Conservation (phyloP, 2,797 vertebrate species). For the Tenualosa ilisha region DNA sequence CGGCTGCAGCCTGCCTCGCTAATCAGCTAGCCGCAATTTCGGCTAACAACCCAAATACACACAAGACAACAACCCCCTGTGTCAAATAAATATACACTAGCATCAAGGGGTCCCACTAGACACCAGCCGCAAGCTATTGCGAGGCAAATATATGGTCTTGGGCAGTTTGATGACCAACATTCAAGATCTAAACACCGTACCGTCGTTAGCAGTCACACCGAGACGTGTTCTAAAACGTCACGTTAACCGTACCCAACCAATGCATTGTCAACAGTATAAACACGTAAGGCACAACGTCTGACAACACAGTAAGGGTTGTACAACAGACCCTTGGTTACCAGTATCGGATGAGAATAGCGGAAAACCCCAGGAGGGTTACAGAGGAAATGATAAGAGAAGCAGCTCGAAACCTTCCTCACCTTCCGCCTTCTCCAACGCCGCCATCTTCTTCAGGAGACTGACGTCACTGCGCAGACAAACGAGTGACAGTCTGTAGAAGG, state of each 20-base stretch:
- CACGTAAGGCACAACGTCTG: not conserved
- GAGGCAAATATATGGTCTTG: not conserved
- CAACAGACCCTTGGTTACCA: not conserved
- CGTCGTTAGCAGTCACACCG: constrained; percentile 1
- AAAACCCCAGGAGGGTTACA: not conserved
- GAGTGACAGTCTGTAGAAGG: constrained; percentile 21
- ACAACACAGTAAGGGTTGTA: not conserved
- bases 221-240: not conserved
- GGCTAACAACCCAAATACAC: not conserved
- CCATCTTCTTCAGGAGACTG: constrained; percentile 71
- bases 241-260: not conserved
- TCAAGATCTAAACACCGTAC: not conserved
- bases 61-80: not conserved
- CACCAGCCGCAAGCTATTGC: not conserved
- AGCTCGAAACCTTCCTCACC: constrained; percentile 62
- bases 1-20: constrained; percentile 17
- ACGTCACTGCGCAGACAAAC: constrained; percentile 61
- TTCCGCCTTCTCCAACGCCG: constrained; percentile 74
- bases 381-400: not conserved
- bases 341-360: not conserved
- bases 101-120: not conserved
- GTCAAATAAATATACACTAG: not conserved
- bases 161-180: not conserved
- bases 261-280: not conserved
- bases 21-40: constrained; percentile 20